phyloP scores from a whole-genome alignment of 1,140 invertebrate species.

The Drosophila bocqueti region DNA sequence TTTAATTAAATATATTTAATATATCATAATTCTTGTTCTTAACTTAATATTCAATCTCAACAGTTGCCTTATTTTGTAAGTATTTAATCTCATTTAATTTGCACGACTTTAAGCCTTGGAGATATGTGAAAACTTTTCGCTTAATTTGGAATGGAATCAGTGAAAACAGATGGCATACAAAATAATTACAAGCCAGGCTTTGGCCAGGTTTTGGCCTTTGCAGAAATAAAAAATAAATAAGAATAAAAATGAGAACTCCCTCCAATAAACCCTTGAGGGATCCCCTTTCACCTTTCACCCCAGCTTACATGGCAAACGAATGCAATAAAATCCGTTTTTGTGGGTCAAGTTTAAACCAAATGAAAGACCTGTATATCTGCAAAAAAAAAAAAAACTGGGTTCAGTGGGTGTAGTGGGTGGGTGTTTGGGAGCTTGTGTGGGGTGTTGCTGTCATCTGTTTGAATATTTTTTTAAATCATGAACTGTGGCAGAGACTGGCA shows the following conservation, averaged over 20 bases:
- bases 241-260: background rate
- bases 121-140: too few species aligned
- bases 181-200: constrained; percentile 43
- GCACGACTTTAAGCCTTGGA: background rate
- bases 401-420: background rate
- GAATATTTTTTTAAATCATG: constrained; percentile 31
- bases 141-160: background rate
- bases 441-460: constrained; percentile 41
- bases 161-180: constrained; percentile 30
- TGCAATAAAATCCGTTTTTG: constrained; percentile 52
- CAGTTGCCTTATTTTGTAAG: background rate
- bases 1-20: background rate
- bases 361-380: constrained; percentile 26
- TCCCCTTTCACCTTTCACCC: constrained; percentile 1
- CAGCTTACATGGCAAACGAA: constrained; percentile 29
- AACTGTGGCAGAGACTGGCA: constrained; percentile 34
- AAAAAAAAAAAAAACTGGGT: background rate
- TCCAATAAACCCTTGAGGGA: background rate
- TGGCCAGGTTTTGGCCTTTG: constrained; percentile 3
- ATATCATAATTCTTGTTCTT: background rate
- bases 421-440: constrained; percentile 22
- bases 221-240: background rate
- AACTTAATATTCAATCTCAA: background rate
- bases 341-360: constrained; percentile 76
- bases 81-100: background rate